Conservation (phyloP, 1,140 invertebrate genomes). For the Phenacoccus solenopsis region DNA sequence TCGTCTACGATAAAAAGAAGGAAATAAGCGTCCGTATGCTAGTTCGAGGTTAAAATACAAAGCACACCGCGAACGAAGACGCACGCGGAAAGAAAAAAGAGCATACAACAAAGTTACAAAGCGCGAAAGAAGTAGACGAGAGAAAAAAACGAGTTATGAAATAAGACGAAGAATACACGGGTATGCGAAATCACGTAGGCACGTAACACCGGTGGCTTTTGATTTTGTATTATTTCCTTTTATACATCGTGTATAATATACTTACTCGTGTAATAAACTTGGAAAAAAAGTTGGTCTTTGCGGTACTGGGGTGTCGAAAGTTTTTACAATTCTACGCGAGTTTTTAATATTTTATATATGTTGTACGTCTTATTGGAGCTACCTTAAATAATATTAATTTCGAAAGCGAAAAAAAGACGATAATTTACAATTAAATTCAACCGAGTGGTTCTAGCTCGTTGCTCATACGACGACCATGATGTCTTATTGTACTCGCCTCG, state of each 20-base stretch:
- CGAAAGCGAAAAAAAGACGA: not conserved
- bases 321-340: not conserved
- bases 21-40: not conserved
- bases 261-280: not conserved
- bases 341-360: slow-evolving; percentile 4
- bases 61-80: not conserved
- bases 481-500: too few species aligned
- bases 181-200: not conserved
- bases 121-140: too few species aligned
- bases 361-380: not conserved
- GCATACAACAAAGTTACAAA: too few species aligned
- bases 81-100: too few species aligned
- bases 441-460: not conserved
- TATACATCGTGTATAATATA: not conserved
- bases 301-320: not conserved
- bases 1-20: not conserved
- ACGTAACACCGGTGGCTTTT: not conserved
- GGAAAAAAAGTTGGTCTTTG: not conserved
- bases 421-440: slow-evolving; percentile 4
- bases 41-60: not conserved
- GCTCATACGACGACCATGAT: too few species aligned
- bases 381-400: not conserved
- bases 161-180: not conserved
- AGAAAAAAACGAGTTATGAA: not conserved
- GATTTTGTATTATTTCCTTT: slow-evolving; percentile 3